These are phyloP conservation scores for Lithodes maja DNA, from an alignment of 2,888 invertebrate species.

Conservation along the genomic window DNA sequence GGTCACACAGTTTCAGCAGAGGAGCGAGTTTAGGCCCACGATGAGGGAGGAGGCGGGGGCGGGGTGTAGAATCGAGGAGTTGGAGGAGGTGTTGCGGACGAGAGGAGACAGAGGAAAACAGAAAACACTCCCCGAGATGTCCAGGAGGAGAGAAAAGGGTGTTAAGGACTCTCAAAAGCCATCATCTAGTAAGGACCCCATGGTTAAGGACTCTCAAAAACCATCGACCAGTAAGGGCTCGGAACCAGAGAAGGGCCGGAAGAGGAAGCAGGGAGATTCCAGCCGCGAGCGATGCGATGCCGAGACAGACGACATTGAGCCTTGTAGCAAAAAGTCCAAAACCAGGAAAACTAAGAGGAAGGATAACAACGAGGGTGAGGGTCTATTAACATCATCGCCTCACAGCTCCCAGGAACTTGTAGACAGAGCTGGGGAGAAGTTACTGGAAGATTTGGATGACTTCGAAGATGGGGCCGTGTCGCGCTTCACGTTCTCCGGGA, in stretches of 20 bases:
- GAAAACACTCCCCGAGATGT: constrained; percentile 25
- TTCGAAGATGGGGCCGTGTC: constrained; percentile 5
- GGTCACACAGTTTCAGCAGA: not conserved
- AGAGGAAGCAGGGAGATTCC: too few relatives aligned
- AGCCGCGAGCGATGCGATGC: not conserved
- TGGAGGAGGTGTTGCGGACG: constrained; percentile 22
- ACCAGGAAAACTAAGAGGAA: not conserved
- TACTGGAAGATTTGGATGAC: constrained; percentile 47
- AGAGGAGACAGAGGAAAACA: constrained; percentile 16
- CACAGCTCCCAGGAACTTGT: not conserved
- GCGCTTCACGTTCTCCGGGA: not conserved
- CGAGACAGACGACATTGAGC: not conserved
- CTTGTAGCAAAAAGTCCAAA: not conserved
- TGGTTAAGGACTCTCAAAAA: not conserved
- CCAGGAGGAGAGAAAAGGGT: not conserved
- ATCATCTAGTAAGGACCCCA: not conserved
- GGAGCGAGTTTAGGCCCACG: constrained; percentile 16
- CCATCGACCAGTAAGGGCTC: constrained; percentile 6
- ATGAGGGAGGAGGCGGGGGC: constrained; percentile 12
- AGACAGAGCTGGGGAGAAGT: constrained; percentile 22
- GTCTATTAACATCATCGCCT: not conserved
- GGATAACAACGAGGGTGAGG: not conserved
- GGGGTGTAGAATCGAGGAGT: constrained; percentile 26
- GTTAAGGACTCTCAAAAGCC: not conserved
- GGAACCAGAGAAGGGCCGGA: not conserved